These are phyloP conservation scores for Epiblema foenella DNA, from an alignment of 2,888 invertebrate species.

Conservation along the genomic window DNA sequence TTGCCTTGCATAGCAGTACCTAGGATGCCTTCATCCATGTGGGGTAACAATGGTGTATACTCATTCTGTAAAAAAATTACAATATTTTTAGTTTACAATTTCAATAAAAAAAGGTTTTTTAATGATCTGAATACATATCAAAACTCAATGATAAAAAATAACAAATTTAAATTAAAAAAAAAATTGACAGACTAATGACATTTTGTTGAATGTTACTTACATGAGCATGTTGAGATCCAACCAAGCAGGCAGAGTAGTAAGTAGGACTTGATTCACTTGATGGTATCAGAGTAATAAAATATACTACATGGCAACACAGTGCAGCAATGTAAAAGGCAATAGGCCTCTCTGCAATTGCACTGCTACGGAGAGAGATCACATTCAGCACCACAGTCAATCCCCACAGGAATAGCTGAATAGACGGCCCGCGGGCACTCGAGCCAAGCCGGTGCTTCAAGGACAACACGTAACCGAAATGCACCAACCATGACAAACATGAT, in stretches of 20 bases:
- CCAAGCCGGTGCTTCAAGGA: slow-evolving; percentile 87
- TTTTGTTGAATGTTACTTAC: slow-evolving; percentile 65
- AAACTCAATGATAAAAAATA: not conserved
- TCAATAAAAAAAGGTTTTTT: not conserved
- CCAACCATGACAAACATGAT: slow-evolving; percentile 91
- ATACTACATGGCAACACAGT: slow-evolving; percentile 87
- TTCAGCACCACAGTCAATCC: slow-evolving; percentile 87
- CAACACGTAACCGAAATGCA: slow-evolving; percentile 91
- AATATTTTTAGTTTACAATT: not conserved
- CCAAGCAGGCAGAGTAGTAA: slow-evolving; percentile 77
- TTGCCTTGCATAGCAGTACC: slow-evolving; percentile 93
- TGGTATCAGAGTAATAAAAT: slow-evolving; percentile 89
- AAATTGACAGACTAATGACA: too few species aligned
- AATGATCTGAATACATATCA: not conserved
- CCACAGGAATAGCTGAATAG: slow-evolving; percentile 88
- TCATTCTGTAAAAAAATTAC: slow-evolving; percentile 78
- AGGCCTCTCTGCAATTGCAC: slow-evolving; percentile 77
- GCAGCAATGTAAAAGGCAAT: slow-evolving; percentile 86
- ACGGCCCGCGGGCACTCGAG: slow-evolving; percentile 90
- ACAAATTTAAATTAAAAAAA: not conserved
- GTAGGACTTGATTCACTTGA: slow-evolving; percentile 79
- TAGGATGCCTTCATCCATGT: slow-evolving; percentile 89
- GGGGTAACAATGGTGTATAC: slow-evolving; percentile 86
- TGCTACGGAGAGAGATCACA: slow-evolving; percentile 88
- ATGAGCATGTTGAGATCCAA: slow-evolving; percentile 81